These are phyloP conservation scores for Tromatobia lineatoria DNA, from an alignment of 2,888 invertebrate species.

Conservation along the genomic window DNA sequence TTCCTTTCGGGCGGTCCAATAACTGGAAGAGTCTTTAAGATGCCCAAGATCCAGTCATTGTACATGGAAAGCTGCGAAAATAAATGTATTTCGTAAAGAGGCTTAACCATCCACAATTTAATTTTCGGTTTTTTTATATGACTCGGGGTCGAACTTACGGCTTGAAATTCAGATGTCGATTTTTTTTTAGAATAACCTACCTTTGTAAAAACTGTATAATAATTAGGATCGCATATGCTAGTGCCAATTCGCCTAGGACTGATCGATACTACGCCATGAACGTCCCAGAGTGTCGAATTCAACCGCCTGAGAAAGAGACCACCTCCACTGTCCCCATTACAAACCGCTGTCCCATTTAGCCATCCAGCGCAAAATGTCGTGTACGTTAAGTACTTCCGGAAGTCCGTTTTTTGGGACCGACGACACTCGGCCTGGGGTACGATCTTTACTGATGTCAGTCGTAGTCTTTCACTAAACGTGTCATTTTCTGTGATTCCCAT, in stretches of 20 bases:
- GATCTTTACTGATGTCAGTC: conserved; percentile 86
- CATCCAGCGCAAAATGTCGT: conserved; percentile 89
- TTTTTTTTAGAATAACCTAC: conserved; percentile 71
- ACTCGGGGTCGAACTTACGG: too few species aligned
- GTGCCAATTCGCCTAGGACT: conserved; percentile 84
- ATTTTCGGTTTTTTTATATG: too few species aligned
- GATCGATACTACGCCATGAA: conserved; percentile 86
- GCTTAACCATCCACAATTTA: too few species aligned
- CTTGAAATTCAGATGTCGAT: too few species aligned
- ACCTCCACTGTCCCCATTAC: conserved; percentile 89
- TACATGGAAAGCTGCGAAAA: conserved; percentile 73
- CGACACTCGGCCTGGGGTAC: conserved; percentile 87
- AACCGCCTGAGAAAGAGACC: conserved; percentile 85
- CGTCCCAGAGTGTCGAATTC: conserved; percentile 79
- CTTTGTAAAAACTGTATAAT: conserved; percentile 86
- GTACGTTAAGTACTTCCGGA: conserved; percentile 87
- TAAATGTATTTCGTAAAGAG: not conserved
- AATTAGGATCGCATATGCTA: conserved; percentile 84
- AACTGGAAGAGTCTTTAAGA: conserved; percentile 70
- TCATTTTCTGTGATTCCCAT: conserved; percentile 88
- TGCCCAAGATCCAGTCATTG: conserved; percentile 73
- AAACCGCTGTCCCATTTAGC: conserved; percentile 87
- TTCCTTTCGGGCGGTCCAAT: conserved; percentile 68
- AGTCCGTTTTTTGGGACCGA: conserved; percentile 85
- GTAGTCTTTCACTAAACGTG: conserved; percentile 86